Evolutionary conservation across 2,888 invertebrate genomes (phyloP).

Genomic region (Tenthredo amoena): DNA sequence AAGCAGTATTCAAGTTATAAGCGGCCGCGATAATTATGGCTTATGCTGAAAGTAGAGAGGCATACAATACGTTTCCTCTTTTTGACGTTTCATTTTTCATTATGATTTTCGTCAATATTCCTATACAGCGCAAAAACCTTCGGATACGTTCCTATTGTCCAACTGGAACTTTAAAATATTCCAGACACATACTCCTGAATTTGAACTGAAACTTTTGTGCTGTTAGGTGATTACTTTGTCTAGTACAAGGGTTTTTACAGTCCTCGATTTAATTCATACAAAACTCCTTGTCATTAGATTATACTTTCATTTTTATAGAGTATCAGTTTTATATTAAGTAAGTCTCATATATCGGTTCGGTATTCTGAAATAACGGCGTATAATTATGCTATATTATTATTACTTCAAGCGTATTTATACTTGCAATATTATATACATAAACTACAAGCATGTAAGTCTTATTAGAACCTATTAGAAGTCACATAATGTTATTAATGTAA

Average conservation of each 20-base stretch:
- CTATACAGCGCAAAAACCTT: neutral
- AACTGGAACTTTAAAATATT: neutral
- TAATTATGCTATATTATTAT: too few relatives aligned
- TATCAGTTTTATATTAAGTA: neutral
- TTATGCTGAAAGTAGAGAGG: neutral
- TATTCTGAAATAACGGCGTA: neutral
- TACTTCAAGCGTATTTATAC: neutral
- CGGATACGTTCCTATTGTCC: neutral
- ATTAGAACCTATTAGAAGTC: neutral
- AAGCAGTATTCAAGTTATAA: slow-evolving; percentile 81
- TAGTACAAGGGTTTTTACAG: neutral
- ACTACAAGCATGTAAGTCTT: neutral
- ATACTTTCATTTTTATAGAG: neutral
- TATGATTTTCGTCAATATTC: neutral
- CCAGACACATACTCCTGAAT: neutral
- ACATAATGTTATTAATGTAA: neutral
- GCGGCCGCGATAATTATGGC: neutral
- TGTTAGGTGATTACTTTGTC: neutral
- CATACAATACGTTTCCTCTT: neutral
- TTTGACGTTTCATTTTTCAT: neutral
- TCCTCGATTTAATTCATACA: neutral
- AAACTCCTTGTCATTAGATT: neutral
- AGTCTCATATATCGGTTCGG: neutral
- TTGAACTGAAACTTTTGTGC: neutral
- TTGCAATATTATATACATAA: neutral